Conservation (phyloP, 2,888 invertebrate species). For the Thalpophila matura region DNA sequence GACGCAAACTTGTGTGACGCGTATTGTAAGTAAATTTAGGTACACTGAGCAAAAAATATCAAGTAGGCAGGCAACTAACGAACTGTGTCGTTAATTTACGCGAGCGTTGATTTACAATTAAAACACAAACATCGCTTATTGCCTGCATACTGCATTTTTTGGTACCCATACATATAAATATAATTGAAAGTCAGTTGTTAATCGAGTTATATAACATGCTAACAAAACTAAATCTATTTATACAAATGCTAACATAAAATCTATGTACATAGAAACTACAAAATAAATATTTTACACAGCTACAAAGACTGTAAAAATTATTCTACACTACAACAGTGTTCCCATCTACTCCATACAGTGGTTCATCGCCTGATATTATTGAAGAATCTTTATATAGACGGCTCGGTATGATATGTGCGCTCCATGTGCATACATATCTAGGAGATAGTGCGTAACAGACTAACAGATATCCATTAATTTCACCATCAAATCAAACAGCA, state of each 20-base stretch:
- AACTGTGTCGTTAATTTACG: not conserved
- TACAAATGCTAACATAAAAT: not conserved
- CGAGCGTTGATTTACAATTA: too few species aligned
- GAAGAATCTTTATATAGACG: not conserved
- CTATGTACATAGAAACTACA: not conserved
- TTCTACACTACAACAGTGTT: slow-evolving; percentile 19
- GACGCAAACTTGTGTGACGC: too few species aligned
- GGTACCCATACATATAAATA: not conserved
- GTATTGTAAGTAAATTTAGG: not conserved
- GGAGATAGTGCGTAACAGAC: too few species aligned
- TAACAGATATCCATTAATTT: not conserved
- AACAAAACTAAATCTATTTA: not conserved
- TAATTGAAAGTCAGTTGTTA: slow-evolving; percentile 10
- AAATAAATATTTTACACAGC: slow-evolving; percentile 9
- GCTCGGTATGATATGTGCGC: not conserved
- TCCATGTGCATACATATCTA: not conserved
- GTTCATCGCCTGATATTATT: slow-evolving; percentile 27
- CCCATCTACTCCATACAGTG: slow-evolving; percentile 49
- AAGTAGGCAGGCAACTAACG: slow-evolving; percentile 11
- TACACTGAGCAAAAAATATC: slow-evolving; percentile 1
- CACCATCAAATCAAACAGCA: not conserved
- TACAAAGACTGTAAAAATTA: not conserved
- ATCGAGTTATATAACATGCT: slow-evolving; percentile 13
- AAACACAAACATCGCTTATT: not conserved
- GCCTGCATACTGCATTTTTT: slow-evolving; percentile 3